Evolutionary conservation across 2,888 invertebrate species (phyloP).

Genomic region (Tricholauxania praeusta): DNA sequence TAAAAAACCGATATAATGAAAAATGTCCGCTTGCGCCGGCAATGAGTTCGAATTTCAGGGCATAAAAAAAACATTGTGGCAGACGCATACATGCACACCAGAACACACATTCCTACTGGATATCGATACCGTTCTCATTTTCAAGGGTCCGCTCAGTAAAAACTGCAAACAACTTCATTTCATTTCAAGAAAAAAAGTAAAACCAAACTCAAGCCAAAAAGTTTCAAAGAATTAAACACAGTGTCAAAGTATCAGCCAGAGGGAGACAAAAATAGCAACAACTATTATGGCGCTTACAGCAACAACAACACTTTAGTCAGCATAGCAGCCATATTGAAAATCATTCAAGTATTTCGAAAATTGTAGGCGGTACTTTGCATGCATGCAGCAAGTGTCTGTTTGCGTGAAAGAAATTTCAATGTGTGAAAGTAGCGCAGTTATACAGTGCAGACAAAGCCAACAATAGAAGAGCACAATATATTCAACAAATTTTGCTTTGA

Average conservation of each 20-base stretch:
- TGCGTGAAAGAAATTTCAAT: neutral
- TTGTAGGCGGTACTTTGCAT: slow-evolving; percentile 62
- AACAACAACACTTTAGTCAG: neutral
- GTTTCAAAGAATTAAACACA: neutral
- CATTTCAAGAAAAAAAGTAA: neutral
- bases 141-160: neutral
- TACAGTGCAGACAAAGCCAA: slow-evolving; percentile 30
- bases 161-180: slow-evolving; percentile 24
- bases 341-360: slow-evolving; percentile 66
- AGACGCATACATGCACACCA: neutral
- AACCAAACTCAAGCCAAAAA: no score
- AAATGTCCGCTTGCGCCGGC: slow-evolving; percentile 18
- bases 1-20: neutral
- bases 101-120: neutral
- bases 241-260: neutral
- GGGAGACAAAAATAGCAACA: neutral
- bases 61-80: neutral
- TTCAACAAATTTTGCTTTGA: neutral
- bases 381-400: slow-evolving; percentile 38
- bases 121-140: neutral
- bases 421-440: slow-evolving; percentile 48
- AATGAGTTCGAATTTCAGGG: slow-evolving; percentile 9
- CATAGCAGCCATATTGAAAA: slow-evolving; percentile 62
- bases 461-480: neutral
- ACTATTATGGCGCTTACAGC: neutral